phyloP scores from a whole-genome alignment of 2,797 vertebrate species.

The Melanogrammus aeglefinus region DNA sequence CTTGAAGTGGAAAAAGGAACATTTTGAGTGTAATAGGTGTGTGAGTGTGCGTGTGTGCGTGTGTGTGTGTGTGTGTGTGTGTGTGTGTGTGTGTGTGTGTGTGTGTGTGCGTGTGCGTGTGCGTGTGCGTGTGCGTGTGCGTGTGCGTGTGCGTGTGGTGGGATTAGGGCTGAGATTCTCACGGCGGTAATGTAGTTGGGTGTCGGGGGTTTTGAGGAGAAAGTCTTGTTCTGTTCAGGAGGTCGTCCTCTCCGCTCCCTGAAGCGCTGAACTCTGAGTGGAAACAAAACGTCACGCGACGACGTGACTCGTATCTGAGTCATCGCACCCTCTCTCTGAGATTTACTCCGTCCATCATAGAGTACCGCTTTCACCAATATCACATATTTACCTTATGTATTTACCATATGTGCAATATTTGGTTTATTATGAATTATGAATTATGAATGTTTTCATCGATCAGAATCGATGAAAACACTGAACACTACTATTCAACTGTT shows the following conservation, averaged over 20 bases:
- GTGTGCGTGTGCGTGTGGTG: neutral
- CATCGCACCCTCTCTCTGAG: neutral
- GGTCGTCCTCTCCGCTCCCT: neutral
- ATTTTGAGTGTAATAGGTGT: constrained; percentile 23
- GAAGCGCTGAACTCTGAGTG: neutral
- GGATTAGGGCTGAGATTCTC: neutral
- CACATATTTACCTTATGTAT: too few relatives aligned
- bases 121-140: neutral
- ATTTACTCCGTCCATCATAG: too few relatives aligned
- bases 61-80: neutral
- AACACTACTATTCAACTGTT: too few relatives aligned
- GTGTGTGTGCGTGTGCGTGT: neutral
- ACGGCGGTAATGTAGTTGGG: neutral
- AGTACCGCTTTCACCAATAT: too few relatives aligned
- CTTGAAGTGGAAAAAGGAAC: constrained; percentile 43
- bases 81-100: neutral
- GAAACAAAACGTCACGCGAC: neutral
- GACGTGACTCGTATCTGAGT: neutral
- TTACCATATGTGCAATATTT: too few relatives aligned
- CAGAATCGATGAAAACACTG: too few relatives aligned
- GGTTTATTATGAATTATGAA: too few relatives aligned
- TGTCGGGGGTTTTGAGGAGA: neutral
- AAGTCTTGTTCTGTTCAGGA: neutral
- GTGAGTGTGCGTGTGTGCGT: neutral
- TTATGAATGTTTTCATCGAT: too few relatives aligned